A percentile compares a stretch with the other conserved stretches of the same genome.
Evolutionary conservation across 2,888 invertebrate genomes (phyloP).

Genomic region (Lapara coniferarum): DNA sequence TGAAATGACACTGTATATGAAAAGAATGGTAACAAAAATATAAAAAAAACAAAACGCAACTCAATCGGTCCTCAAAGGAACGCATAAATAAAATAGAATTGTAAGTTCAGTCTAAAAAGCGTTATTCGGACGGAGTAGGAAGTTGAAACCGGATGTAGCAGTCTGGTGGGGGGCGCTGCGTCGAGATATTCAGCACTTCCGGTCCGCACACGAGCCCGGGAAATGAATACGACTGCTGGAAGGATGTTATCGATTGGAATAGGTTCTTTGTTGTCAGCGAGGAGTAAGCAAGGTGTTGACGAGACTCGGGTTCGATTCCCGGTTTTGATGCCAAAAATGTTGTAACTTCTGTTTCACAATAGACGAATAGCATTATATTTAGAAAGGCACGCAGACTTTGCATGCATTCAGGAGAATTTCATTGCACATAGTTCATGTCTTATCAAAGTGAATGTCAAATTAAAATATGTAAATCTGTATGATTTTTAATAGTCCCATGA

Average conservation of each 20-base stretch:
- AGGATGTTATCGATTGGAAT: constrained; percentile 52
- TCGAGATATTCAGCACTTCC: constrained; percentile 71
- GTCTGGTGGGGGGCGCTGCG: constrained; percentile 66
- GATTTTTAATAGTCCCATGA: too few species aligned
- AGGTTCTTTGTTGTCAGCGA: not conserved
- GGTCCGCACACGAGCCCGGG: constrained; percentile 55
- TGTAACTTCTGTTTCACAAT: too few species aligned
- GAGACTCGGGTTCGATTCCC: not conserved
- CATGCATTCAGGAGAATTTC: too few species aligned
- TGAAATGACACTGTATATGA: too few species aligned
- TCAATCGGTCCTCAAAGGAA: constrained; percentile 36
- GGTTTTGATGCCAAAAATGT: not conserved
- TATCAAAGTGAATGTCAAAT: too few species aligned
- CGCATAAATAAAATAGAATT: constrained; percentile 51
- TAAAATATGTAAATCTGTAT: too few species aligned
- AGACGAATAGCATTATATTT: too few species aligned
- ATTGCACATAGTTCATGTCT: too few species aligned
- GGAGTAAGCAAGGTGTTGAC: not conserved
- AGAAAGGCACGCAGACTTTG: too few species aligned
- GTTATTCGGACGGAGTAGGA: constrained; percentile 65
- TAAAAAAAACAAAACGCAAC: not conserved
- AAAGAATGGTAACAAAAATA: too few species aligned
- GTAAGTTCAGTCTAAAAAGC: constrained; percentile 59
- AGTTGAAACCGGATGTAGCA: constrained; percentile 71
- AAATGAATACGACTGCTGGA: constrained; percentile 69